Conservation (phyloP, 2,888 invertebrate species). For the Erebia ligea region DNA sequence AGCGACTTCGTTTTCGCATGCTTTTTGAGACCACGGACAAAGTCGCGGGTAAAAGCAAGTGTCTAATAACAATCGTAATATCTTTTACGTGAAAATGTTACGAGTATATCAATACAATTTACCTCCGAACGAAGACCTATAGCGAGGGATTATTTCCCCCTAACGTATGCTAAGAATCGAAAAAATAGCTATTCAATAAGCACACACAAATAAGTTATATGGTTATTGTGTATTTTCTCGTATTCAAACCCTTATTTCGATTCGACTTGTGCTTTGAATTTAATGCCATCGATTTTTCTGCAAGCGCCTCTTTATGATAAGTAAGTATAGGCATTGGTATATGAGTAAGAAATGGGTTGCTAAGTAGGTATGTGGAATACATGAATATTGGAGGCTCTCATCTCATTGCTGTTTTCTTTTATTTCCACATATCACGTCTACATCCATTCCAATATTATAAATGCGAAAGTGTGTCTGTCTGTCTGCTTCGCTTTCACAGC, state of each 20-base stretch:
- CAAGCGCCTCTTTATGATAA: constrained; percentile 24
- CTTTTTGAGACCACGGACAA: too few species aligned
- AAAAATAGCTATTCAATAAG: constrained; percentile 48
- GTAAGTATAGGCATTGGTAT: neutral
- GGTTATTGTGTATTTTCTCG: constrained; percentile 48
- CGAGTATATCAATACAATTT: constrained; percentile 18
- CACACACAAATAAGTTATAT: constrained; percentile 50
- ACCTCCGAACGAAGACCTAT: constrained; percentile 20
- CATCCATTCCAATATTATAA: too few species aligned
- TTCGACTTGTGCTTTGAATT: constrained; percentile 45
- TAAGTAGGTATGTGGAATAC: neutral
- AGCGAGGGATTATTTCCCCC: constrained; percentile 44
- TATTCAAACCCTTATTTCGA: constrained; percentile 49
- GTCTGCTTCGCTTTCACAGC: too few species aligned
- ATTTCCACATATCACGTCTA: too few species aligned
- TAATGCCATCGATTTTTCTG: constrained; percentile 47
- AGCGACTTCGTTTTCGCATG: too few species aligned
- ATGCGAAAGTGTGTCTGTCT: too few species aligned
- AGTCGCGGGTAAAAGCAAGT: too few species aligned
- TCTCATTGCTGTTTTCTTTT: too few species aligned
- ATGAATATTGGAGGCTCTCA: neutral
- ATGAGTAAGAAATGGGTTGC: constrained; percentile 1
- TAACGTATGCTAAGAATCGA: constrained; percentile 36
- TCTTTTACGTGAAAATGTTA: neutral
- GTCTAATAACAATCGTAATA: neutral